Evolutionary conservation across 2,797 vertebrate species (phyloP), one percentile per base, ranked within the genome.

Genomic region (Mallotus villosus): DNA sequence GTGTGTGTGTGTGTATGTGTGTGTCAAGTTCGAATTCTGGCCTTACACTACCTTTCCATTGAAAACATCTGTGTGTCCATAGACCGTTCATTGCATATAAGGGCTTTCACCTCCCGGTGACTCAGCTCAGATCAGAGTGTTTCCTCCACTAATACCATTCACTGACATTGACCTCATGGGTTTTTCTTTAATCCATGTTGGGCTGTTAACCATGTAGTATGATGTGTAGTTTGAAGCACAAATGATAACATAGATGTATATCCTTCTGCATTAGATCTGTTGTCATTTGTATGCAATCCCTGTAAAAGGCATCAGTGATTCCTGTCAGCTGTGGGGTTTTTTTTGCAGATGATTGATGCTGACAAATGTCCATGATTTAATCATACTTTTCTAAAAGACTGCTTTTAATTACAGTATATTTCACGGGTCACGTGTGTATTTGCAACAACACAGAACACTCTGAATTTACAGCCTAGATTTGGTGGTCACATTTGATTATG

Each of bases 121-220:
- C n/a, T n/a, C n/a, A n/a, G n/a, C 14, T 66, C 49, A 17, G 21
- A n/a, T 46, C 21, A 66, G 64, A 27, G 46, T 65, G 37, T 51
- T 5, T 63, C 32, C 5, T 29, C 61, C 61, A 17, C 14, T 63
- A 34, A 63, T 63, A 21, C 29, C 32, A 21, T 34, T 21, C 34
- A 14, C 46, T 51, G 64, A 51, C 49, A 67, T 27, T 25, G 5
- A 66, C 22, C 41, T 25, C 21, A 53, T 51, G 64, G 64, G 27
- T 59, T 59, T 65, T 59, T 65, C 63, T 46, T 65, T 65, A 34
- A 16, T 65, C 21, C n/a, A 16, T 14, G 37, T 65, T 65, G 21
- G 19, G 32, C 63, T 21, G 37, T 41, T 21, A 65, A 46, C 5
- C 9, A 34, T 7, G 61, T 19, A 41, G 62, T 63, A 29, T 19